These are phyloP conservation scores for Diogma glabrata DNA, from an alignment of 2,888 invertebrate species.

Conservation along the genomic window DNA sequence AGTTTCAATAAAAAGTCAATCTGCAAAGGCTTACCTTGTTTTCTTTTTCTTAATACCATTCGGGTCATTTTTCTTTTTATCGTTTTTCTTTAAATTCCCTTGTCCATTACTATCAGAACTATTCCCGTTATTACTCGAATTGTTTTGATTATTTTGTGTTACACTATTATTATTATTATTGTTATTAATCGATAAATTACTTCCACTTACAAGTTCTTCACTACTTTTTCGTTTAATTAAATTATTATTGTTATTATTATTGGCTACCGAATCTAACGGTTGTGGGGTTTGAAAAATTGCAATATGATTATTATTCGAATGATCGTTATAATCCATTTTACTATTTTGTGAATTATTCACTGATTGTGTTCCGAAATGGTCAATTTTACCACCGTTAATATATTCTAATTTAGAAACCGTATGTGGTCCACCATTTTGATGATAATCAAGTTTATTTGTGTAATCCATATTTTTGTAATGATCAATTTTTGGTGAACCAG, in stretches of 20 bases:
- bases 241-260: conserved; percentile 9
- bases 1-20: neutral
- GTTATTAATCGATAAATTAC: conserved; percentile 35
- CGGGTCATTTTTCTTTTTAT: conserved; percentile 71
- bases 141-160: conserved; percentile 29
- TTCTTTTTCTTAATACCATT: conserved; percentile 87
- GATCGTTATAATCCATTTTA: conserved; percentile 12
- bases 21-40: conserved; percentile 54
- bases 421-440: conserved; percentile 25
- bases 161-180: conserved; percentile 33
- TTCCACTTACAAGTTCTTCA: conserved; percentile 4
- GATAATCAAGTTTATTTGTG: conserved; percentile 29
- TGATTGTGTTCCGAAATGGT: conserved; percentile 9
- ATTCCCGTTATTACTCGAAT: conserved; percentile 14
- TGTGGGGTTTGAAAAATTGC: conserved; percentile 15
- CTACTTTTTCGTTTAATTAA: conserved; percentile 5
- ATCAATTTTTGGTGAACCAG: conserved; percentile 32
- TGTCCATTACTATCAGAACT: conserved; percentile 6
- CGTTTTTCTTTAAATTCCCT: conserved; percentile 55
- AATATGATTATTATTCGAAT: conserved; percentile 10
- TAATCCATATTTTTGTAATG: conserved; percentile 30
- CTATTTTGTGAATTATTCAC: neutral
- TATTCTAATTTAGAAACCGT: conserved; percentile 15
- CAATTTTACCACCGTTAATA: conserved; percentile 16
- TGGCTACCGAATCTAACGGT: conserved; percentile 16